Base-by-base conservation (phyloP, 2,797 vertebrate species). In the Pelochelys cantorii region DNA sequence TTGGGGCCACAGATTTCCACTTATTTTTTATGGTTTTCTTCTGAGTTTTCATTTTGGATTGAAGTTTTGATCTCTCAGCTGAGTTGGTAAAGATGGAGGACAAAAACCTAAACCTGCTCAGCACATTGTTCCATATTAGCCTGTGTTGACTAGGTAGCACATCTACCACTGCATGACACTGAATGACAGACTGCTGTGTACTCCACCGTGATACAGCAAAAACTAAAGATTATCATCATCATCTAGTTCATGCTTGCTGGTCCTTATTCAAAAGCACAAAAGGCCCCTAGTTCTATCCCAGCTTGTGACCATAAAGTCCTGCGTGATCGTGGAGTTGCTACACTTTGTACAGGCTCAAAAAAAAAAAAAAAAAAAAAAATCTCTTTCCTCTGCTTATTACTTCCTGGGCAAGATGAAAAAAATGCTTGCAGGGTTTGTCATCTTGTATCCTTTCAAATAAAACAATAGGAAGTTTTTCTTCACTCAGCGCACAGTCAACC, bases 1-100 rank as follows among this genome's bases (percentile, higher is more conserved):
- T 8, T 90, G 91, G 10, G 27, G 87, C 56, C 13, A 53, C 25
- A 85, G 31, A 79, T 5, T 79, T 84, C 7, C 60, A 71, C 31
- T 89, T 85, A 23, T 27, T 78, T 83, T 90, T 89, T 92, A 90
- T 29, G 3, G 25, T 79, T 94, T 90, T 57, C 77, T 25, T 18
- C 13, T 14, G 82, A 62, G 2, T 81, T 95, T 92, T 62, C 60
- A 62, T 62, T 31, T 62, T 62, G 29, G 60, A 29, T 15, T 62
- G 60, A 62, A 71, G 3, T 81, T 95, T 92, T 87, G 23, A 14
- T 79, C 81, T 90, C 17, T 74, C 81, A 95, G 5, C 23, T 87
- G 71, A 90, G 37, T 59, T 93, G 81, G 42, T 68, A 84, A 52
- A 11, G 37, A 83, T 75, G 29, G 71, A 90, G 23, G 27, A 22